phyloP scores from a whole-genome alignment of 2,113 vertebrate species.

The Oryzias javanicus region DNA sequence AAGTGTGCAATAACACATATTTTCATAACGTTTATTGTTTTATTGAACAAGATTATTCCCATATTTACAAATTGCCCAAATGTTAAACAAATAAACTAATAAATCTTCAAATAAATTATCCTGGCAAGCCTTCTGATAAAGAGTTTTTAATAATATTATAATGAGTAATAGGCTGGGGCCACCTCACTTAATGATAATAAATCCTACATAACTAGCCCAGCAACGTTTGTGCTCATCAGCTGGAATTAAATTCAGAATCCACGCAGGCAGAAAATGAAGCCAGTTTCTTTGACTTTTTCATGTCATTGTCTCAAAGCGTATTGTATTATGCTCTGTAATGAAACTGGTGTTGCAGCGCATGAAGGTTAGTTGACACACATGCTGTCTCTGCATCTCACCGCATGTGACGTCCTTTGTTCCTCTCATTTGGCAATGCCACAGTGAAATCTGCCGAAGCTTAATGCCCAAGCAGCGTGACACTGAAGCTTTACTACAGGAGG shows the following conservation, averaged over 20 bases:
- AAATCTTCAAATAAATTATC: slow-evolving; percentile 28
- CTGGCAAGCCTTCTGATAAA: slow-evolving; percentile 13
- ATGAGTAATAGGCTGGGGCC: slow-evolving; percentile 24
- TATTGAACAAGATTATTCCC: background rate
- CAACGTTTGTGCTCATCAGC: slow-evolving; percentile 51
- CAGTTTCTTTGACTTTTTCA: slow-evolving; percentile 34
- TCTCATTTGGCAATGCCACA: slow-evolving; percentile 29
- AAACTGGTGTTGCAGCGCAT: slow-evolving; percentile 17
- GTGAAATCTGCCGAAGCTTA: slow-evolving; percentile 27
- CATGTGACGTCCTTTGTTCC: slow-evolving; percentile 13
- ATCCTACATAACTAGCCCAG: slow-evolving; percentile 31
- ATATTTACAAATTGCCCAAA: slow-evolving; percentile 12
- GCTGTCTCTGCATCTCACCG: slow-evolving; percentile 7
- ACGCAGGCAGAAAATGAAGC: slow-evolving; percentile 29
- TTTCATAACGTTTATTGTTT: background rate
- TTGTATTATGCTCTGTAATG: slow-evolving; percentile 27
- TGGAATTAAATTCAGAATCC: slow-evolving; percentile 52
- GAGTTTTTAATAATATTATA: slow-evolving; percentile 27
- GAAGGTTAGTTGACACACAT: slow-evolving; percentile 28
- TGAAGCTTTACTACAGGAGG: slow-evolving; percentile 37
- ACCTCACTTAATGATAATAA: slow-evolving; percentile 40
- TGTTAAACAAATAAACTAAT: slow-evolving; percentile 23
- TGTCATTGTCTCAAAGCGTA: slow-evolving; percentile 37
- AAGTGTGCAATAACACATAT: background rate
- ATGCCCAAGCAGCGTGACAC: slow-evolving; percentile 25